phyloP scores from a whole-genome alignment of 2,888 invertebrate genomes.

The Glomeris marginata region DNA sequence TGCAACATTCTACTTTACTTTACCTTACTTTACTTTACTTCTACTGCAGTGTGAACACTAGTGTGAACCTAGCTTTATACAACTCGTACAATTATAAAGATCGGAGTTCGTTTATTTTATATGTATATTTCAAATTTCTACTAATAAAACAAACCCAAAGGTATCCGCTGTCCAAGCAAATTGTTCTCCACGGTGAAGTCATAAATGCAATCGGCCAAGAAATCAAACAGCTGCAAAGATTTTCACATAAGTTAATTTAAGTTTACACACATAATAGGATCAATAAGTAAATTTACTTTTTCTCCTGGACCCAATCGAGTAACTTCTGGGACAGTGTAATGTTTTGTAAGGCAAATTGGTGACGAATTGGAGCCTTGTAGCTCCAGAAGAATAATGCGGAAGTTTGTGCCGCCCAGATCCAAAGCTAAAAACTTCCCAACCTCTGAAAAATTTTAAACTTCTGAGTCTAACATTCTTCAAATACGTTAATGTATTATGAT shows the following conservation, averaged over 20 bases:
- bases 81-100: too few relatives aligned
- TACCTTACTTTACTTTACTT: too few relatives aligned
- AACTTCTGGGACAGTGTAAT: conserved; percentile 37
- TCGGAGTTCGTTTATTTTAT: too few relatives aligned
- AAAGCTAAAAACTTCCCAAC: conserved; percentile 57
- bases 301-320: conserved; percentile 46
- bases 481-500: too few relatives aligned
- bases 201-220: conserved; percentile 55
- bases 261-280: neutral
- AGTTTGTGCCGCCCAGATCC: conserved; percentile 69
- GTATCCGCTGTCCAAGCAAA: conserved; percentile 41
- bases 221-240: conserved; percentile 44
- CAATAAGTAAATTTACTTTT: conserved; percentile 22
- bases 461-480: too few relatives aligned
- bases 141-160: conserved; percentile 52
- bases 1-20: too few relatives aligned
- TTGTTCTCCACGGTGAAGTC: conserved; percentile 48
- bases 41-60: too few relatives aligned
- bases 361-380: conserved; percentile 28
- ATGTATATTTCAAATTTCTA: too few relatives aligned
- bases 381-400: conserved; percentile 52
- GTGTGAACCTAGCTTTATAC: too few relatives aligned
- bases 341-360: conserved; percentile 27
- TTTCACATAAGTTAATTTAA: neutral
- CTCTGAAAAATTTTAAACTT: too few relatives aligned